phyloP scores from a whole-genome alignment of 2,113 vertebrate genomes.

The Casuarius casuarius region DNA sequence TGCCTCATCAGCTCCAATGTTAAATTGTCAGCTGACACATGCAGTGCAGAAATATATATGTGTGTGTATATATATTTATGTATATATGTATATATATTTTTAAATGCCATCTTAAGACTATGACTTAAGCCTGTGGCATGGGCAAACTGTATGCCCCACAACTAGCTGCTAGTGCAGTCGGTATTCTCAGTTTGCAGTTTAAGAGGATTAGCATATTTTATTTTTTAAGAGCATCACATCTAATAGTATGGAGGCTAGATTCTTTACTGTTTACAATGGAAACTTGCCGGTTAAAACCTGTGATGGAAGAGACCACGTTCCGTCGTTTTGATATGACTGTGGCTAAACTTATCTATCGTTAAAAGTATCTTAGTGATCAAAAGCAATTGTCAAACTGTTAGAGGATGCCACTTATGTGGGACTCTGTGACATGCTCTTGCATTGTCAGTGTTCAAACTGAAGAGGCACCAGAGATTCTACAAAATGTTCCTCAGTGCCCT shows the following conservation, averaged over 20 bases:
- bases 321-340: not conserved
- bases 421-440: not conserved
- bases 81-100: not conserved
- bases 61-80: not conserved
- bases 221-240: not conserved
- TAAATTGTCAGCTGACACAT: not conserved
- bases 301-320: not conserved
- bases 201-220: constrained; percentile 57
- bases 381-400: not conserved
- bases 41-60: not conserved
- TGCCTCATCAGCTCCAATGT: not conserved
- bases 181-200: constrained; percentile 10
- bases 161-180: not conserved
- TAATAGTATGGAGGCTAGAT: constrained; percentile 14
- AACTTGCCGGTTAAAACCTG: constrained; percentile 1
- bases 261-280: not conserved
- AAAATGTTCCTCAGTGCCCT: not conserved
- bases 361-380: not conserved
- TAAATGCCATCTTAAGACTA: not conserved
- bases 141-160: not conserved
- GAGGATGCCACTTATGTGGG: not conserved
- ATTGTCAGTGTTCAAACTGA: not conserved
- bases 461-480: not conserved
- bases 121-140: not conserved
- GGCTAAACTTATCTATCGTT: not conserved